Conservation (phyloP, 1,140 invertebrate genomes). For the Ctenoplectra terminalis region DNA sequence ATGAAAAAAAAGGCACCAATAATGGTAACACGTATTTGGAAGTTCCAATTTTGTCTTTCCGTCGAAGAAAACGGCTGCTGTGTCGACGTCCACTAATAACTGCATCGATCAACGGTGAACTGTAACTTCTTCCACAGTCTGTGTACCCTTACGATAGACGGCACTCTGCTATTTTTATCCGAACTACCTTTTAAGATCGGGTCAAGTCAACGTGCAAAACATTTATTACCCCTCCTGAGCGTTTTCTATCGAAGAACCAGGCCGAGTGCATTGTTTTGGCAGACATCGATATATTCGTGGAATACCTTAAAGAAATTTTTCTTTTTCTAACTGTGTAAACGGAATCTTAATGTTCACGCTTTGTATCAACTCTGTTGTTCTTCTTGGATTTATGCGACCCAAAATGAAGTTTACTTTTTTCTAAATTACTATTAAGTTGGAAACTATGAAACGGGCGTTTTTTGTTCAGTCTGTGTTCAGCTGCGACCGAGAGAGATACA, state of each 20-base stretch:
- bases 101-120: conserved; percentile 51
- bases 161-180: conserved; percentile 58
- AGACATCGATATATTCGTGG: neutral
- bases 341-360: too few relatives aligned
- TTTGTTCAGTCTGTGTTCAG: too few relatives aligned
- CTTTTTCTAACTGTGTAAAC: too few relatives aligned
- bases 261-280: conserved; percentile 32
- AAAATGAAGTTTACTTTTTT: too few relatives aligned
- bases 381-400: too few relatives aligned
- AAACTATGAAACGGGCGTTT: too few relatives aligned
- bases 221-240: conserved; percentile 59
- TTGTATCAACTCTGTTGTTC: too few relatives aligned
- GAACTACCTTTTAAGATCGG: conserved; percentile 60
- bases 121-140: conserved; percentile 51
- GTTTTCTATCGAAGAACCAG: conserved; percentile 24
- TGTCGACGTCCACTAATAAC: conserved; percentile 46
- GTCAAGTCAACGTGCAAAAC: conserved; percentile 64
- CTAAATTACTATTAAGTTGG: too few relatives aligned
- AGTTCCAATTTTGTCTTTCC: conserved; percentile 32
- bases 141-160: conserved; percentile 49
- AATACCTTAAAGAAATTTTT: neutral
- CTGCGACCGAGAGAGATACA: too few relatives aligned
- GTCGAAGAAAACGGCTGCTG: conserved; percentile 2
- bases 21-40: too few relatives aligned
- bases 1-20: too few relatives aligned